Evolutionary conservation across 2,797 vertebrate species (phyloP), one percentile per base, ranked within the genome.

Genomic region (Coranthus polyacanthus): DNA sequence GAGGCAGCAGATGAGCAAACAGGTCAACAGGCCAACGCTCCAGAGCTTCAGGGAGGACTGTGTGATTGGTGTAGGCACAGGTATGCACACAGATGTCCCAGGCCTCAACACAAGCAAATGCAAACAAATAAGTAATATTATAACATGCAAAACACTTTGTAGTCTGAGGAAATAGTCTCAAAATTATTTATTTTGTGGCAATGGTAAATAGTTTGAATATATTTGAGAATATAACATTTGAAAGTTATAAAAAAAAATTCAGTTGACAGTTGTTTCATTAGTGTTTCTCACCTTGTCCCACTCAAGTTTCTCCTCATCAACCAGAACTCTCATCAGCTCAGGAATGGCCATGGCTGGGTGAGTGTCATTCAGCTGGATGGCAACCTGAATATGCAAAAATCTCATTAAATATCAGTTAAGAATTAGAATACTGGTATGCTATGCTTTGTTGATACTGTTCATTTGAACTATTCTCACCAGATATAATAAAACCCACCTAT

Each of bases 21-120:
- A 99, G 94, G 71, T 97, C 94, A 4, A 98, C 94, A 0, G 97
- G 97, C 97, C 98, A 99, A 74, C 96, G 95, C 85, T 99, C 98
- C 90, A 99, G 90, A 62, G 98, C 98, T 82, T 99, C 98, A 0
- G 98, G 98, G 43, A 99, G 93, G 75, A 99, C 97, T 0, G 97
- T 99, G 93, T 99, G 97, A 77, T 99, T 99, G 83, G 97, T 99
- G 87, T 99, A 99, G 0, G 97, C 98, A 12, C 97, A 98, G 13
- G 97, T 98, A 60, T 60, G 94, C 32, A 94, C 94, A 0, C 95
- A 96, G 89, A 99, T 92, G 41, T 98, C 95, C 97, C 97, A 99
- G 67, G 97, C 97, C 98, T 99, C 70, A 20, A 43, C 41, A 60
- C 1, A 41, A 62, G 6, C 7, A 26, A 51, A 50, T 0, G 39